A percentile compares a stretch with the other conserved stretches of the same genome.
These are phyloP conservation scores for Cynoglossus semilaevis DNA, from an alignment of 2,113 vertebrate genomes.

Conservation along the genomic window DNA sequence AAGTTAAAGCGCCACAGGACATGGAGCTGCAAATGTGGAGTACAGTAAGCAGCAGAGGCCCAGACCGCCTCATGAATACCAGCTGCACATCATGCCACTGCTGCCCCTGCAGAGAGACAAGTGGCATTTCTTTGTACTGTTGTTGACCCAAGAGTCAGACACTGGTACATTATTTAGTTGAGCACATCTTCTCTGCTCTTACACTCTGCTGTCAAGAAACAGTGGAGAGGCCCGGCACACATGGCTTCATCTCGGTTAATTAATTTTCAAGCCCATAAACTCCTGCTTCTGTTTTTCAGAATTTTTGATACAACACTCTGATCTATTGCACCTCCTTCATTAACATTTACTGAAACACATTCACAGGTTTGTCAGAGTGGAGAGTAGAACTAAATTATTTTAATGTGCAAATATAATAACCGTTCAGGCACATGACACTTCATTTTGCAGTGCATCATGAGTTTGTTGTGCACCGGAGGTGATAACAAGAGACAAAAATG, in stretches of 20 bases:
- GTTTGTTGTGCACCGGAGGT: too few species aligned
- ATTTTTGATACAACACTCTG: constrained; percentile 23
- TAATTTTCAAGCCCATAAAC: constrained; percentile 25
- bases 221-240: constrained; percentile 15
- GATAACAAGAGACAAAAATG: too few species aligned
- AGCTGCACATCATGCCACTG: neutral
- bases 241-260: constrained; percentile 27
- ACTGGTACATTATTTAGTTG: constrained; percentile 8
- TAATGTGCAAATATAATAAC: too few species aligned
- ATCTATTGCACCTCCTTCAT: constrained; percentile 11
- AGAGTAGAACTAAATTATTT: neutral
- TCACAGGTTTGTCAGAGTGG: constrained; percentile 6
- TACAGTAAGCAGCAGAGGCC: neutral
- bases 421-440: too few species aligned
- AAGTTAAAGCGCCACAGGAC: neutral
- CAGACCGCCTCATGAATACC: neutral
- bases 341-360: constrained; percentile 22
- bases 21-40: neutral
- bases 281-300: constrained; percentile 26
- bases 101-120: neutral
- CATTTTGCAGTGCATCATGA: too few species aligned
- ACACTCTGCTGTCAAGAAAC: constrained; percentile 1
- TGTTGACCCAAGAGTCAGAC: constrained; percentile 19
- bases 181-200: constrained; percentile 11
- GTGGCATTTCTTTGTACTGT: neutral